Base-by-base conservation (phyloP, 2,888 invertebrate species). In the Tetanocera ferruginea region DNA sequence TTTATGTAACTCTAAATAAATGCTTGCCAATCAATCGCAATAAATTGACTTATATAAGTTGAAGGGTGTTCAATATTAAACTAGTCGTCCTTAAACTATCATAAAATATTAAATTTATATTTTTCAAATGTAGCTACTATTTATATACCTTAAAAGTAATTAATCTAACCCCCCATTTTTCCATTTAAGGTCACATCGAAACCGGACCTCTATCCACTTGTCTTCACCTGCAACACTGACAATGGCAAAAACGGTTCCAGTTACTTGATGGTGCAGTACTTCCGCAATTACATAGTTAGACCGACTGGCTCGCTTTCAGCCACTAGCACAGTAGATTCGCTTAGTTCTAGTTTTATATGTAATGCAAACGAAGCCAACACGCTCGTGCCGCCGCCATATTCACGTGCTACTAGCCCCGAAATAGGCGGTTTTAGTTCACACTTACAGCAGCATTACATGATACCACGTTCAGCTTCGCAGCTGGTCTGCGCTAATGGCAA, bases 361-460 rank as follows among this genome's bases (percentile, higher is more conserved):
- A 95, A 95, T 85, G 93, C 95, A 82, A 96, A 95, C 91, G 96
- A 96, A 93, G 95, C 95, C 76, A 96, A 96, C 89, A 94, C 94
- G 78, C 92, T 95, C 88, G 93, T 96, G 84, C 96, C 96, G 79
- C 96, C 96, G 66, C 95, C 96, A 23, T 96, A 96, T 90, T 95
- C 95, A 78, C 93, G 94, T 85, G 94, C 94, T 82, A 93, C 93
- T 84, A 95, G 94, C 88, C 92, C 94, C 83, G 95, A 94, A 83
- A 93, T 93, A 83, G 90, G 92, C 78, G 90, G 92, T 78, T 89
- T 89, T 82, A 91, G 90, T 77, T 90, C 91, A 83, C 84, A 85
- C 31, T 86, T 78, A 83, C 85, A 85, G 64, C 84, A 85, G 43
- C 87, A 87, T 11, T 88, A 85, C 88, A 83, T 86, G 80, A 86